Conservation (phyloP, 2,797 vertebrate species). For the Myotis pilosus region DNA sequence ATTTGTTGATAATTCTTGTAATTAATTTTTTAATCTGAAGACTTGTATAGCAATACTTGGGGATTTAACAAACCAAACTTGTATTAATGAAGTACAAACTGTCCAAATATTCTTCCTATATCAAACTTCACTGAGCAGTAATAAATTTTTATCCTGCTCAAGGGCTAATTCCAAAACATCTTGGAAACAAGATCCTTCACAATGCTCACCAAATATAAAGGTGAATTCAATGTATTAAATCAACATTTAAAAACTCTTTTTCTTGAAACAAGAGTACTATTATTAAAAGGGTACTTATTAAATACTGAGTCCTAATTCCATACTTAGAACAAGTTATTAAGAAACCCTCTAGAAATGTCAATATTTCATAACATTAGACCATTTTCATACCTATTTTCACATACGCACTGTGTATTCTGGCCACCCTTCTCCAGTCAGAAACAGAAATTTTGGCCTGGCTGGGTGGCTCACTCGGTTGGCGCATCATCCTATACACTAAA, state of each 20-base stretch:
- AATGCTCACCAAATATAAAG: neutral
- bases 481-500: neutral
- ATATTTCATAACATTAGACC: neutral
- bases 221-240: neutral
- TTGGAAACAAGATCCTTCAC: slow-evolving; percentile 20
- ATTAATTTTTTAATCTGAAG: slow-evolving; percentile 77
- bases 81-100: slow-evolving; percentile 68
- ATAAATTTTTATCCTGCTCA: slow-evolving; percentile 41
- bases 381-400: neutral
- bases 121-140: slow-evolving; percentile 47
- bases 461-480: neutral
- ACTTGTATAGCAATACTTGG: slow-evolving; percentile 68
- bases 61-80: slow-evolving; percentile 71
- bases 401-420: neutral
- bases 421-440: neutral
- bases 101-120: slow-evolving; percentile 62
- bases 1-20: slow-evolving; percentile 70
- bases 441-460: neutral
- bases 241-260: neutral
- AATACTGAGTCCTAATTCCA: neutral
- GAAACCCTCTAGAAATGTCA: neutral
- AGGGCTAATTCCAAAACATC: neutral
- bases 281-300: neutral
- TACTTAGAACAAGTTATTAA: neutral
- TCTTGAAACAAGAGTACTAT: neutral